Evolutionary conservation across 2,888 invertebrate species (phyloP).

Genomic region (Eutolmus rufibarbis): DNA sequence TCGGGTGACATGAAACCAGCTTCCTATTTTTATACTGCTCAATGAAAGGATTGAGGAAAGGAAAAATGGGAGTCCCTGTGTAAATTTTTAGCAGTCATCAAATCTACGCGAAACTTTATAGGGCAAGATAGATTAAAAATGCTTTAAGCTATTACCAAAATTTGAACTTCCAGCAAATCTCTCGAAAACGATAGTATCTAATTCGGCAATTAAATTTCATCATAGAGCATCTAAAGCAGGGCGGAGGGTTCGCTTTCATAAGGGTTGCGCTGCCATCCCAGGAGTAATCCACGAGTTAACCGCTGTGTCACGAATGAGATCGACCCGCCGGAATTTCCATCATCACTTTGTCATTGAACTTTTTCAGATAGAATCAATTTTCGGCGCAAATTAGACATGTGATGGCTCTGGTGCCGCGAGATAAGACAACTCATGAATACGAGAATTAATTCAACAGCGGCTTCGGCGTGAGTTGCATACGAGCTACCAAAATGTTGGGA

Average conservation of each 20-base stretch:
- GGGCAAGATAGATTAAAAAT: background rate
- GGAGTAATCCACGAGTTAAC: slow-evolving; percentile 42
- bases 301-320: slow-evolving; percentile 43
- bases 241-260: background rate
- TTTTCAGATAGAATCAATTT: slow-evolving; percentile 33
- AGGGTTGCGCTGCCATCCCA: background rate
- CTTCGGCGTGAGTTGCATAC: no score
- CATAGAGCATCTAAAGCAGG: background rate
- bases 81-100: background rate
- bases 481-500: no score
- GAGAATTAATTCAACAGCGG: background rate
- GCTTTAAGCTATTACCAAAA: background rate
- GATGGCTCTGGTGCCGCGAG: slow-evolving; percentile 15
- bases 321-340: slow-evolving; percentile 25
- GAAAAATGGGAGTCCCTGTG: background rate
- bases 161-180: background rate
- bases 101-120: background rate
- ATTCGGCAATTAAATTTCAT: slow-evolving; percentile 15
- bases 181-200: background rate
- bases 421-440: slow-evolving; percentile 27
- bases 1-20: background rate
- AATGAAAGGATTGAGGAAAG: background rate
- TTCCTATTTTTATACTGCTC: background rate
- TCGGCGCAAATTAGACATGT: slow-evolving; percentile 31
- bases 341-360: slow-evolving; percentile 22